Base-by-base conservation (phyloP, 2,888 invertebrate genomes). In the Conistra vaccinii region DNA sequence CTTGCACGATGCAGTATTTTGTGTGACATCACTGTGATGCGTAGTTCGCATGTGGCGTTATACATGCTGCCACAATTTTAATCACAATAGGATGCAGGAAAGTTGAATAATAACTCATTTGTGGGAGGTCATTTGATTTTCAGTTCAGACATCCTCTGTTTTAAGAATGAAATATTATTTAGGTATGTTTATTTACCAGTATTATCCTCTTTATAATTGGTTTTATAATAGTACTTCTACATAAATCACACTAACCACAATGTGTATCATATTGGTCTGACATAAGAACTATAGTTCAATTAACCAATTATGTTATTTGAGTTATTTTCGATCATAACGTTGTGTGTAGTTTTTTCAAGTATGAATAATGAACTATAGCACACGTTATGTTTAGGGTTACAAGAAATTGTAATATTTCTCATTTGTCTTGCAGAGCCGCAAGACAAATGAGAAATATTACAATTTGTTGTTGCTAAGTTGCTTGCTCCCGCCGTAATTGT, bases 71-170 rank as follows among this genome's bases (percentile, higher is more conserved):
- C 26, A 26, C 26, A 55, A 26, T 55, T 6, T 48, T 79, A 45
- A 45, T 79, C n/a, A 48, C 26, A 39, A 48, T 73, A 55, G 35
- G 9, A 48, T 60, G 12, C 51, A 80, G 26, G 23, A 60, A 51
- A 65, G 32, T 23, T 26, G 10, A 23, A 20, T 23, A 80, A 60
- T n/a, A 32, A 60, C n/a, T 48, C 0, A 48, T 73, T 48, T 32
- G 48, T 60, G 10, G 39, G 66, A 81, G 60, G 61, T 20, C 9
- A 67, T 42, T 58, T 14, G 17, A 32, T 62, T 80, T 74, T 55
- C 51, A 79, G 20, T 10, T 45, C 23, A 42, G 32, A n/a, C 45
- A 80, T 73, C 26, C 20, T 63, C 9, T 53, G 58, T 26, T 29
- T 48, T 32, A 32, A 60, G 1, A 58, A 20, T 2, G 3, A 23